These are phyloP conservation scores for Sinelater perroti DNA, from an alignment of 2,888 invertebrate species.

Conservation along the genomic window DNA sequence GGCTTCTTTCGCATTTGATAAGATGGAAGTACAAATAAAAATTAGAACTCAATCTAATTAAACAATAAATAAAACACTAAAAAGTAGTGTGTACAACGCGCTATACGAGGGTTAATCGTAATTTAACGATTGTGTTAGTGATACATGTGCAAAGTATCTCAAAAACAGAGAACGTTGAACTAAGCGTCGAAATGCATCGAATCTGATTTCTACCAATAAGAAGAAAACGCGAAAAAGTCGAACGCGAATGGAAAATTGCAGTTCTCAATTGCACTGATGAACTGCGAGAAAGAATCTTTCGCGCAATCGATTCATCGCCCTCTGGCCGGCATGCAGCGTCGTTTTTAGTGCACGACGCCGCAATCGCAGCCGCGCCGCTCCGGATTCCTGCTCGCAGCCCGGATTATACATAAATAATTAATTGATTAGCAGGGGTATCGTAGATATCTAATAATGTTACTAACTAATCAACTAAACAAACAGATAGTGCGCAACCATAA, in stretches of 20 bases:
- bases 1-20: too few relatives aligned
- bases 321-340: not conserved
- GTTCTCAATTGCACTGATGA: conserved; percentile 5
- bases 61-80: too few relatives aligned
- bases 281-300: not conserved
- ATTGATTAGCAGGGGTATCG: conserved; percentile 63
- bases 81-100: too few relatives aligned
- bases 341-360: not conserved
- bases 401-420: conserved; percentile 62
- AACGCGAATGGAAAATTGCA: not conserved
- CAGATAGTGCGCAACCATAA: conserved; percentile 63
- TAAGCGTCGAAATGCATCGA: too few relatives aligned
- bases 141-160: too few relatives aligned
- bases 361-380: conserved; percentile 13
- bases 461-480: conserved; percentile 64
- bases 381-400: conserved; percentile 24
- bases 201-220: conserved; percentile 21
- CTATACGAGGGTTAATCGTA: too few relatives aligned
- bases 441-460: conserved; percentile 63
- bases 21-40: too few relatives aligned
- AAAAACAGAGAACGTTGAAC: too few relatives aligned
- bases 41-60: too few relatives aligned
- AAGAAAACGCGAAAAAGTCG: not conserved
- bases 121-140: too few relatives aligned
- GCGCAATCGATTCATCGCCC: not conserved